phyloP scores from a whole-genome alignment of 1,140 invertebrate species.

The Drosophila bocki region DNA sequence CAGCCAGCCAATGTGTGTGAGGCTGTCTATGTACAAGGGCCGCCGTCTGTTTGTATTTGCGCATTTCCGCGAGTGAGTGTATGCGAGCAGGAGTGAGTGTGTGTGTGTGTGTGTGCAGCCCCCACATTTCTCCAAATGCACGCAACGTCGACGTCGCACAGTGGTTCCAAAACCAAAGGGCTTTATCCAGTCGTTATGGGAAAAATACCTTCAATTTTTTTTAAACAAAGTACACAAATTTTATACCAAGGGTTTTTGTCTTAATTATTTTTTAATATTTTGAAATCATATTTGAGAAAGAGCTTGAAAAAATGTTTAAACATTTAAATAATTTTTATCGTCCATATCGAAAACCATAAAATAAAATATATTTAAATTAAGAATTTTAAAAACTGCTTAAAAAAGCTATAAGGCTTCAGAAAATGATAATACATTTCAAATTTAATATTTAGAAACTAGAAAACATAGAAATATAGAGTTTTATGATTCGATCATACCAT shows the following conservation, averaged over 20 bases:
- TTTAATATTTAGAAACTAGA: not conserved
- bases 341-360: too few relatives aligned
- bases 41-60: slow-evolving; percentile 46
- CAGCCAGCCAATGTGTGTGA: slow-evolving; percentile 78
- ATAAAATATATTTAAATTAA: not conserved
- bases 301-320: too few relatives aligned
- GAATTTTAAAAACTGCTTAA: not conserved
- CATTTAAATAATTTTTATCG: too few relatives aligned
- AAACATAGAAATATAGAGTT: not conserved
- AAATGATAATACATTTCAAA: not conserved
- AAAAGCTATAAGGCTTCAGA: fast-evolving
- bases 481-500: not conserved
- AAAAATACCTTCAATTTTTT: not conserved
- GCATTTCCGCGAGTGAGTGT: slow-evolving; percentile 34
- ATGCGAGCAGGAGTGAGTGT: slow-evolving; percentile 26
- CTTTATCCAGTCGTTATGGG: not conserved
- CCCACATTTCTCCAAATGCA: slow-evolving; percentile 82
- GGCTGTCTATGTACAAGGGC: slow-evolving; percentile 73
- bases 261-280: not conserved
- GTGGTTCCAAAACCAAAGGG: slow-evolving; percentile 12
- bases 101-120: slow-evolving; percentile 54
- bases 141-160: slow-evolving; percentile 52
- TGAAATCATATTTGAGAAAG: not conserved
- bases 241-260: not conserved
- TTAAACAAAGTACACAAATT: not conserved